Conservation (phyloP, 2,113 vertebrate genomes). For the Bolborhynchus lineola region DNA sequence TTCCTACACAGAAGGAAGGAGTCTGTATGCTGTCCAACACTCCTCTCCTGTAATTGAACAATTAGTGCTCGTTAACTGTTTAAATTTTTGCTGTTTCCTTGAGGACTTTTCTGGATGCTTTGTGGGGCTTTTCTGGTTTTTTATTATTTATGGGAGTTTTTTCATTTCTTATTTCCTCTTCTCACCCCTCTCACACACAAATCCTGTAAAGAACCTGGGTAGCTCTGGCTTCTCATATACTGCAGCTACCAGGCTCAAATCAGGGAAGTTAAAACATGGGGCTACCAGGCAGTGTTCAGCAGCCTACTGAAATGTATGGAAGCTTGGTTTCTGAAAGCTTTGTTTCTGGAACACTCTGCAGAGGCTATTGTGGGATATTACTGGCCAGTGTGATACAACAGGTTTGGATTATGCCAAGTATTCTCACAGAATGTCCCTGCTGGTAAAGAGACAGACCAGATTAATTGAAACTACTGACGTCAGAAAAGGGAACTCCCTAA, state of each 20-base stretch:
- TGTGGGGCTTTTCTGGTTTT: not conserved
- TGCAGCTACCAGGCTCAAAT: not conserved
- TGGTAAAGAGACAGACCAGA: not conserved
- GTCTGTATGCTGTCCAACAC: no score
- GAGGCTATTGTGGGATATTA: not conserved
- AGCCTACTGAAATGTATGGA: not conserved
- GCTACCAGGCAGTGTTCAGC: not conserved
- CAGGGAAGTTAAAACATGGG: not conserved
- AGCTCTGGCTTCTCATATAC: not conserved
- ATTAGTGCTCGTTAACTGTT: not conserved
- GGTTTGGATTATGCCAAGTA: not conserved
- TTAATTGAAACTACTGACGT: not conserved
- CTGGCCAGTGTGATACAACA: not conserved
- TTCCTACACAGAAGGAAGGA: not conserved
- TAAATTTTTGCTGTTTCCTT: not conserved
- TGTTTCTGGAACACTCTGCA: not conserved
- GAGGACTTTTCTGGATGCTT: not conserved
- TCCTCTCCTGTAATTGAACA: not conserved
- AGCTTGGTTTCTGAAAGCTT: not conserved
- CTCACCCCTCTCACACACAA: not conserved
- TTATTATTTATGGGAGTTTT: not conserved
- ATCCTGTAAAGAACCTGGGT: not conserved
- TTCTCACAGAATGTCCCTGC: not conserved
- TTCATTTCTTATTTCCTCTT: not conserved
- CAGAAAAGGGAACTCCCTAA: not conserved